Evolutionary conservation across 2,888 invertebrate species (phyloP).

Genomic region (Drosophila melanosoma): DNA sequence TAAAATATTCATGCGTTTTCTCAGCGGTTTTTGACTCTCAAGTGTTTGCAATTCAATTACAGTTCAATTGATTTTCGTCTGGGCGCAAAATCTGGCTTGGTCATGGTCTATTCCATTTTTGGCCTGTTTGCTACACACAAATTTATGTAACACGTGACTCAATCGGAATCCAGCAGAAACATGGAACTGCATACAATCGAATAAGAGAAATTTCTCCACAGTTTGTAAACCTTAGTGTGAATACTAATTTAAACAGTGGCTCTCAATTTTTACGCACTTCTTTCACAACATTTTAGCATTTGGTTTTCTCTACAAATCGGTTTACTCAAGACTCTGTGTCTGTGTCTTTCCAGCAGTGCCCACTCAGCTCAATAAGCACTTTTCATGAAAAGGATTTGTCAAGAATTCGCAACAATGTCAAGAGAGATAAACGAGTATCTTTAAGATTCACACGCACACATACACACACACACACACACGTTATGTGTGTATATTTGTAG

Average conservation of each 20-base stretch:
- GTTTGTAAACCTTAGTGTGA: not conserved
- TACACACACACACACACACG: not conserved
- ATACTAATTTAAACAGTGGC: not conserved
- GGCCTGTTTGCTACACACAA: slow-evolving; percentile 20
- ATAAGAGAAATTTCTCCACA: not conserved
- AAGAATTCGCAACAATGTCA: not conserved
- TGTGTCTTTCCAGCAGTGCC: slow-evolving; percentile 1
- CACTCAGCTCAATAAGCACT: slow-evolving; percentile 27
- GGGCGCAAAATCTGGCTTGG: slow-evolving; percentile 48
- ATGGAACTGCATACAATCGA: slow-evolving; percentile 7
- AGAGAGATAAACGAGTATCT: slow-evolving; percentile 24
- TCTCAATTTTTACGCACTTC: not conserved
- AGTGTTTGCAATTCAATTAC: slow-evolving; percentile 78
- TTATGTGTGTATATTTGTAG: not conserved
- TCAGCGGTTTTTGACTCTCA: slow-evolving; percentile 69
- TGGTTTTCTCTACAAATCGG: not conserved
- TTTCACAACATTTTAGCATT: not conserved
- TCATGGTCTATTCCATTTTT: slow-evolving; percentile 8
- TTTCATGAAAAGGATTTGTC: slow-evolving; percentile 13
- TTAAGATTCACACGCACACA: slow-evolving; percentile 21
- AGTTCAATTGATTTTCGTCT: slow-evolving; percentile 76
- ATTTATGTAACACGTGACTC: slow-evolving; percentile 50
- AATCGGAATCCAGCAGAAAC: slow-evolving; percentile 26
- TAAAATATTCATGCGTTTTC: slow-evolving; percentile 78
- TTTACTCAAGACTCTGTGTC: not conserved